Conservation (phyloP, 2,888 invertebrate species). For the Stenolophus ochropezus region DNA sequence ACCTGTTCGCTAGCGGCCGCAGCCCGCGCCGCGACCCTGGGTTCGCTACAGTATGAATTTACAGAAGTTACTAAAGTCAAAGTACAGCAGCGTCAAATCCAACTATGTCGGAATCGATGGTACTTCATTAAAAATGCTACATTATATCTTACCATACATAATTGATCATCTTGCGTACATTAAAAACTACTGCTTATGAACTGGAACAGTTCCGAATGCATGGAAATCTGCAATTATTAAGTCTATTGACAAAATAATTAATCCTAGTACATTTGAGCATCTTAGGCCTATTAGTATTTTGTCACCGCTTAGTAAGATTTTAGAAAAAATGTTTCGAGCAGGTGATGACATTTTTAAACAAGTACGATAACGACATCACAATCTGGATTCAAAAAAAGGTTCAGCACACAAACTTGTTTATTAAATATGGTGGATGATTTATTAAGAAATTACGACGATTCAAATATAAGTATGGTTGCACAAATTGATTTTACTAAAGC, state of each 20-base stretch:
- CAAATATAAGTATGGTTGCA: neutral
- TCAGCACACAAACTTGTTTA: neutral
- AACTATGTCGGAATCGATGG: neutral
- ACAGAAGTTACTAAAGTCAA: neutral
- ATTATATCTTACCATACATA: neutral
- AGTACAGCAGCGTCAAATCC: neutral
- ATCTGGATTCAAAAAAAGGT: neutral
- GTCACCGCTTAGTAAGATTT: neutral
- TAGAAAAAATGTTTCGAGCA: neutral
- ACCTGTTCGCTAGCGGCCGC: too few species aligned
- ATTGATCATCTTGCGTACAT: neutral
- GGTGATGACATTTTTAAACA: neutral
- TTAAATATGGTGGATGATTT: neutral
- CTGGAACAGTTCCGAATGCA: neutral
- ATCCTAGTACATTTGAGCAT: neutral
- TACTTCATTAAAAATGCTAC: neutral
- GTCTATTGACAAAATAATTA: neutral
- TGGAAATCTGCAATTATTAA: neutral
- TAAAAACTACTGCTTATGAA: neutral
- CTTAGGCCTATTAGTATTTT: neutral
- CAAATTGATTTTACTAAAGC: neutral
- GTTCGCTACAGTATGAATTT: too few species aligned
- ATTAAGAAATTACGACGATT: neutral
- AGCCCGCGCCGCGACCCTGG: too few species aligned
- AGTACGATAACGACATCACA: neutral